Evolutionary conservation across 2,797 vertebrate species (phyloP), one percentile per base, ranked within the genome.

Genomic region (Scleropages formosus): DNA sequence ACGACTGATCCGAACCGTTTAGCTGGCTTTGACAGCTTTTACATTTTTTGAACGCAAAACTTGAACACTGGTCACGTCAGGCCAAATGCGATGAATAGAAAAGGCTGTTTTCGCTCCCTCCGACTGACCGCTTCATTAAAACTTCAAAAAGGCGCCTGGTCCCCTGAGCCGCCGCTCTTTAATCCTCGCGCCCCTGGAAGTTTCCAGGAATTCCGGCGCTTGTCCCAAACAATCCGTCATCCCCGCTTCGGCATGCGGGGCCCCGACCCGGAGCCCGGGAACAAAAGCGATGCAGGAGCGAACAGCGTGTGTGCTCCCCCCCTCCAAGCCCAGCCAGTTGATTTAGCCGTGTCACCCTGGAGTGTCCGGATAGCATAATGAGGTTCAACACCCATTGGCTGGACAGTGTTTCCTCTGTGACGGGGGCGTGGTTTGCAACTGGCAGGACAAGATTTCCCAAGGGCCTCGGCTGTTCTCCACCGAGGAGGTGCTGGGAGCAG

Each of bases 391-490:
- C 85, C 87, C 84, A 82, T 88, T 84, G 86, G 86, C 77, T 73
- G 77, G 72, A 74, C 71, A 81, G 72, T 84, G 79, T 0, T 77
- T 81, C 81, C 73, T 85, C 90, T 87, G 89, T 87, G 87, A 88
- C 77, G 80, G 84, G 87, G 93, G 94, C 87, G 85, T 90, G 81
- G 84, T 83, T 81, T 88, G 68, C 75, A 88, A 91, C 91, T 87
- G 85, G 90, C 88, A 90, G 73, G 89, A 90, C 90, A 83, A 89
- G 90, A 95, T 92, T 94, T 92, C 88, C 91, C 87, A 78, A 80
- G 86, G 80, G 84, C 77, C 77, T 70, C 71, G 22, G 82, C 82
- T 85, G 80, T 78, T 71, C 53, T 72, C 72, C 75, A 72, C 74
- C 77, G 44, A 70, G 78, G 71, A 80, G 75, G 60, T 82, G 84